These are phyloP conservation scores for Caligus rogercresseyi DNA, from an alignment of 1,140 invertebrate genomes.

Conservation along the genomic window DNA sequence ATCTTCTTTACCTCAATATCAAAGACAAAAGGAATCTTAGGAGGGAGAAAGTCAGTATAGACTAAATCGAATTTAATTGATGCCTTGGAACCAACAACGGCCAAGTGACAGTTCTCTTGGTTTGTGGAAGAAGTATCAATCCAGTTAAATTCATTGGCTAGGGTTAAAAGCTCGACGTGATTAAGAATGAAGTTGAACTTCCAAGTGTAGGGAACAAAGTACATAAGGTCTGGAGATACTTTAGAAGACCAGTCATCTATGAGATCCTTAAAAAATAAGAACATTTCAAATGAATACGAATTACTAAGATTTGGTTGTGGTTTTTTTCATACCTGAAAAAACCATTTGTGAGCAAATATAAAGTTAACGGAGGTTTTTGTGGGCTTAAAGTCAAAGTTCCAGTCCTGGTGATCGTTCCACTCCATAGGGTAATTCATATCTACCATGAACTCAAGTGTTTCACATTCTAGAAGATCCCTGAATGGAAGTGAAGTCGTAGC, in stretches of 20 bases:
- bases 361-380: slow-evolving; percentile 81
- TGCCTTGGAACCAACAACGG: slow-evolving; percentile 77
- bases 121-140: slow-evolving; percentile 88
- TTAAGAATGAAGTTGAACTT: slow-evolving; percentile 68
- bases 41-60: slow-evolving; percentile 74
- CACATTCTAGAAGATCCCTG: slow-evolving; percentile 72
- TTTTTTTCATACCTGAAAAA: slow-evolving; percentile 52
- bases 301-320: background rate
- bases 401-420: slow-evolving; percentile 76
- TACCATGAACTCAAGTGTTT: slow-evolving; percentile 79
- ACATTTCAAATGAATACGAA: slow-evolving; percentile 18
- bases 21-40: slow-evolving; percentile 65
- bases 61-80: slow-evolving; percentile 81
- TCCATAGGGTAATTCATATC: slow-evolving; percentile 66
- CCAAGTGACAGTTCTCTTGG: slow-evolving; percentile 82
- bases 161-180: slow-evolving; percentile 83
- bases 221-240: slow-evolving; percentile 66
- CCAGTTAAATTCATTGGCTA: slow-evolving; percentile 96
- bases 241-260: slow-evolving; percentile 91
- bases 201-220: slow-evolving; percentile 94
- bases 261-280: slow-evolving; percentile 41
- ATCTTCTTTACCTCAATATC: slow-evolving; percentile 67
- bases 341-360: slow-evolving; percentile 83
- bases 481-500: slow-evolving; percentile 33
- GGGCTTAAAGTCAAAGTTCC: slow-evolving; percentile 49